Conservation (phyloP, 2,888 invertebrate species). For the Drosophila dives region DNA sequence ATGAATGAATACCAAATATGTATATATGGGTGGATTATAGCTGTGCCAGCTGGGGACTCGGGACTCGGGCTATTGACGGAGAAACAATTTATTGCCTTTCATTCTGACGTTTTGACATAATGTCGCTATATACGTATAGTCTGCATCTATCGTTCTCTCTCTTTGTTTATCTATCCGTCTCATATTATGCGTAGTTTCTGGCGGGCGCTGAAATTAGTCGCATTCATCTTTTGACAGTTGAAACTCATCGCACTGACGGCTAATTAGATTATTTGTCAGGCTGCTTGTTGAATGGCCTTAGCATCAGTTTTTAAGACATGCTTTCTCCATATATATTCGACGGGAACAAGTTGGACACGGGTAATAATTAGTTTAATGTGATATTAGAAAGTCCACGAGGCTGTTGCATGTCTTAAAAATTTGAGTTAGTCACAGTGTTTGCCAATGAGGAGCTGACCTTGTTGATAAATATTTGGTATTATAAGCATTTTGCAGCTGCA, state of each 20-base stretch:
- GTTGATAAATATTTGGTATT: not conserved
- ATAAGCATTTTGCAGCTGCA: not conserved
- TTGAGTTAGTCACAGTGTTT: not conserved
- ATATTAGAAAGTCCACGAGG: too few species aligned
- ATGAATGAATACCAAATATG: constrained; percentile 7
- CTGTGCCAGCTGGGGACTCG: constrained; percentile 44
- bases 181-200: constrained; percentile 34
- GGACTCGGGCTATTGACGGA: constrained; percentile 24
- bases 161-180: constrained; percentile 35
- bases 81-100: constrained; percentile 80
- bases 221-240: constrained; percentile 74
- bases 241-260: constrained; percentile 81
- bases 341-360: constrained; percentile 51
- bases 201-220: constrained; percentile 57
- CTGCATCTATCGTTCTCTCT: constrained; percentile 17
- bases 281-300: constrained; percentile 45
- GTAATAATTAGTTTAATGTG: constrained; percentile 54
- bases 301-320: constrained; percentile 6
- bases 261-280: constrained; percentile 83
- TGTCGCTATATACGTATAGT: constrained; percentile 33
- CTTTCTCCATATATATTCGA: constrained; percentile 7
- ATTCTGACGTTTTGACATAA: constrained; percentile 83
- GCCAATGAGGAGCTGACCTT: not conserved
- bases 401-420: not conserved
- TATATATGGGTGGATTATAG: not conserved